phyloP scores from a whole-genome alignment of 2,888 invertebrate genomes.

The Coelogynopora nodosa region DNA sequence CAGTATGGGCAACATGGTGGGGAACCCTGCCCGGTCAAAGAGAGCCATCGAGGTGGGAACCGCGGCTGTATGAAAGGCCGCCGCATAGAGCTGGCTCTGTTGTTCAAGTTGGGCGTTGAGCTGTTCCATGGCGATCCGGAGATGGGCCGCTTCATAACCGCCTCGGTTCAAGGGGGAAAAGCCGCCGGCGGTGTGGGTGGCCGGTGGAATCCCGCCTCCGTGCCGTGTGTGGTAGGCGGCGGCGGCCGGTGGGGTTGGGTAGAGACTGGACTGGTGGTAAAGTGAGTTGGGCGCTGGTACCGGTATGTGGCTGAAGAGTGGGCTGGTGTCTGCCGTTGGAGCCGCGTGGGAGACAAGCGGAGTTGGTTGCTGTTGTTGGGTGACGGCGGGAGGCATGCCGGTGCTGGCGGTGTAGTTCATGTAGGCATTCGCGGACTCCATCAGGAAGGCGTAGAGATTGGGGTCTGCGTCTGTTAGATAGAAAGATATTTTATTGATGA shows the following conservation, averaged over 20 bases:
- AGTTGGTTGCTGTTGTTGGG: neutral
- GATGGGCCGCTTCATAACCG: slow-evolving; percentile 11
- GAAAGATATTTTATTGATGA: no score
- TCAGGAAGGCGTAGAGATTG: slow-evolving; percentile 36
- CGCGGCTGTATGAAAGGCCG: neutral
- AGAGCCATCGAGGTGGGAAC: neutral
- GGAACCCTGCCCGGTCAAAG: neutral
- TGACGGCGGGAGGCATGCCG: neutral
- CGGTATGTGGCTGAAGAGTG: neutral
- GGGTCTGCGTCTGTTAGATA: slow-evolving; percentile 35
- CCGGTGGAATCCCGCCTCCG: neutral
- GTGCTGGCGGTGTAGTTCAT: slow-evolving; percentile 21
- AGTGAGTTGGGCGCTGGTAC: neutral
- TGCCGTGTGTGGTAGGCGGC: neutral
- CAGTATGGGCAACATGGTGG: neutral
- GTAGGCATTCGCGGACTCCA: slow-evolving; percentile 39
- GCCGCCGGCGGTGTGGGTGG: neutral
- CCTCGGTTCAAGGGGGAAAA: neutral
- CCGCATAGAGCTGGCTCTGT: neutral
- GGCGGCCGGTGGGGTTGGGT: neutral
- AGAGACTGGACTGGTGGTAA: neutral
- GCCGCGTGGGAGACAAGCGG: neutral
- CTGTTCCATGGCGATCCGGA: neutral
- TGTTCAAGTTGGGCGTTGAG: neutral
- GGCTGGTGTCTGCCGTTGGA: neutral